Base-by-base conservation (phyloP, 2,113 vertebrate species). In the Dasyornis broadbenti region DNA sequence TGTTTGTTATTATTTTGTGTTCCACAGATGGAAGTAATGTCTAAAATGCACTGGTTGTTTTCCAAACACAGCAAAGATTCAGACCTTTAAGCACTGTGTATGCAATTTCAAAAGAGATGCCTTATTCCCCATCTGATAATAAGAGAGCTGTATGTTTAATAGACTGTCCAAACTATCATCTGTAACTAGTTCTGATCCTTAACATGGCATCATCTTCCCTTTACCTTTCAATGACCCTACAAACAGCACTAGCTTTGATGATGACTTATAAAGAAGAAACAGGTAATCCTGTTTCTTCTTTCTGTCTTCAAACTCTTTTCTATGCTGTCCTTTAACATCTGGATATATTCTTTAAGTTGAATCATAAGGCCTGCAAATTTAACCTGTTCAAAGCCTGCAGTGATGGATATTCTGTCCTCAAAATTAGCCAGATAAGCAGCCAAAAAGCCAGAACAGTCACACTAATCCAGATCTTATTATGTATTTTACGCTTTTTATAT, bases 11-110 rank as follows among this genome's bases (percentile, higher is more conserved):
- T 69, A 88, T 65, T 90, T 89, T 87, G 63, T 86, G 50, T 72
- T 94, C 61, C 31, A 82, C 87, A 95, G 81, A 95, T 95, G 91
- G 91, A 93, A 91, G 50, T 40, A 85, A 89, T 73, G 66, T 82
- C 80, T 90, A 47, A 92, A 94, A 82, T 0, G 2, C 20, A 66
- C 39, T 47, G 20, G 33, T 86, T 65, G 59, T 90, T 88, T 93
- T 93, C 84, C 68, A 93, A 95, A 90, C 57, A 82, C 45, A 80
- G 84, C 63, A 91, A 66, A 87, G 75, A 90, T 61, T 77, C 53
- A 59, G 82, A 54, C 35, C 73, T 82, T 94, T 82, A 15, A 11
- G 70, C 56, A 60, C 21, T 31, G 49, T 65, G 39, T 39, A 28
- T 73, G 76, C 19, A 66, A 23, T 73, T 94, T 90, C 57, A 80